Evolutionary conservation across 1,140 invertebrate genomes (phyloP), one percentile per base, ranked within the genome.

Genomic region (Cryptotermes secundus): DNA sequence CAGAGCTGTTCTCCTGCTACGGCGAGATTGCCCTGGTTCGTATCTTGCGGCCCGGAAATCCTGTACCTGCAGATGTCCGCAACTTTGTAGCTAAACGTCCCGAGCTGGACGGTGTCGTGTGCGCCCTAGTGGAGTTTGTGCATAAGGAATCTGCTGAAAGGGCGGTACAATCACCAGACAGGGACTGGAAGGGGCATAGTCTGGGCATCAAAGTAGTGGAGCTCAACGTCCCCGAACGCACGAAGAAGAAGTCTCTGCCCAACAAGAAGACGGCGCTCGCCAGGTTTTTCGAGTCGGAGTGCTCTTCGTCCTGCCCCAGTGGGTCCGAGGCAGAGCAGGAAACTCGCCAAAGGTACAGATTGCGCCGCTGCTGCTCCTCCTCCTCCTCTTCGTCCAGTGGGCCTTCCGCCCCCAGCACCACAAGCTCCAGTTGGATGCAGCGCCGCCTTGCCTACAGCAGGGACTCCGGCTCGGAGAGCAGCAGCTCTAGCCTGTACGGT

Each of bases 21-120:
- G 97, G 97, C 7, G 96, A 97, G 88, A 97, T 98, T 79, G 95
- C 96, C 7, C 89, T 97, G 10, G 95, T 98, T 80, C 92, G 97
- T 80, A 95, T 98, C 79, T 90, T 98, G 26, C 92, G 95, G 83
- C 96, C 97, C 0, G 96, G 96, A 36, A 96, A 96, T 89, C 94
- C 96, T 26, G 93, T 97, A 79, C 96, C 96, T 9, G 94, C 96
- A 35, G 96, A 98, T 90, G 95, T 97, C 31, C 93, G 96, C 83
- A 95, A 96, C 89, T 96, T 97, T 87, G 94, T 96, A 86, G 95
- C 96, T 88, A 97, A 97, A 88, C 95, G 97, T 88, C 96, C 96
- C n/a, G 96, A 97, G 88, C 91, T 97, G 88, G 93, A 93, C 84
- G 95, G 94, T 85, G 93, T 95, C 87, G 94, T 97, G 85, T 97